A percentile compares a stretch with the other conserved stretches of the same genome.
Evolutionary conservation across 1,140 invertebrate genomes (phyloP).

Genomic region (Drosophila aff.): DNA sequence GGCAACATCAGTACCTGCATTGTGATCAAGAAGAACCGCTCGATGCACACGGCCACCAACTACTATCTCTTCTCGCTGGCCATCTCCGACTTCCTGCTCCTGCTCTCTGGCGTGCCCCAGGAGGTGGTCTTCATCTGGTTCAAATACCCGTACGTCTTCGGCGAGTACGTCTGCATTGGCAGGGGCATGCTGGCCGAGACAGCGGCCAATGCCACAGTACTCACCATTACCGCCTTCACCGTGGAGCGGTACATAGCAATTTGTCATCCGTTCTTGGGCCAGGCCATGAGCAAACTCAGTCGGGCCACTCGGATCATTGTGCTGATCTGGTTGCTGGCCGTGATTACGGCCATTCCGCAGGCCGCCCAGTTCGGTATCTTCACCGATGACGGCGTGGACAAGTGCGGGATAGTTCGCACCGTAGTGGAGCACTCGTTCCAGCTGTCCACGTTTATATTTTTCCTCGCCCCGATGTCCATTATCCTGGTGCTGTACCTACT

Average conservation of each 20-base stretch:
- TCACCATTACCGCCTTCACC: constrained; percentile 97
- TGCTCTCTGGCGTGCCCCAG: constrained; percentile 92
- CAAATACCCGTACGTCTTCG: constrained; percentile 94
- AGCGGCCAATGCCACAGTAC: constrained; percentile 96
- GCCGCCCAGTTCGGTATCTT: constrained; percentile 90
- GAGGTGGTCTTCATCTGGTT: constrained; percentile 96
- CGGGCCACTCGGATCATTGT: constrained; percentile 89
- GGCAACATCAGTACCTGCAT: constrained; percentile 97
- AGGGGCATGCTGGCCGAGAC: constrained; percentile 94
- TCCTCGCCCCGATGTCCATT: constrained; percentile 91
- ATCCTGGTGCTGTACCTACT: constrained; percentile 90
- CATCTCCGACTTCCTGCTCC: constrained; percentile 95
- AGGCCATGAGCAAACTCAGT: constrained; percentile 93
- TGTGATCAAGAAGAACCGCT: constrained; percentile 95
- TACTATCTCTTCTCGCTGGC: constrained; percentile 97
- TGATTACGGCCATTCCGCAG: constrained; percentile 92
- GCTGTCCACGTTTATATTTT: constrained; percentile 91
- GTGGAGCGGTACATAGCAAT: constrained; percentile 97
- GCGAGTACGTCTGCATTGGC: constrained; percentile 93
- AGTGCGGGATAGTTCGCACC: constrained; percentile 87
- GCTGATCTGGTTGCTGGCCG: constrained; percentile 89
- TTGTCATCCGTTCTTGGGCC: constrained; percentile 95
- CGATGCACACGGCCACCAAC: constrained; percentile 97
- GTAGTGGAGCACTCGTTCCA: constrained; percentile 88
- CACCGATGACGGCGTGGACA: constrained; percentile 71